Percentiles rank a stretch among this genome's conserved stretches.
Evolutionary conservation across 2,888 invertebrate genomes (phyloP).

Genomic region (Acholoe squamosa): DNA sequence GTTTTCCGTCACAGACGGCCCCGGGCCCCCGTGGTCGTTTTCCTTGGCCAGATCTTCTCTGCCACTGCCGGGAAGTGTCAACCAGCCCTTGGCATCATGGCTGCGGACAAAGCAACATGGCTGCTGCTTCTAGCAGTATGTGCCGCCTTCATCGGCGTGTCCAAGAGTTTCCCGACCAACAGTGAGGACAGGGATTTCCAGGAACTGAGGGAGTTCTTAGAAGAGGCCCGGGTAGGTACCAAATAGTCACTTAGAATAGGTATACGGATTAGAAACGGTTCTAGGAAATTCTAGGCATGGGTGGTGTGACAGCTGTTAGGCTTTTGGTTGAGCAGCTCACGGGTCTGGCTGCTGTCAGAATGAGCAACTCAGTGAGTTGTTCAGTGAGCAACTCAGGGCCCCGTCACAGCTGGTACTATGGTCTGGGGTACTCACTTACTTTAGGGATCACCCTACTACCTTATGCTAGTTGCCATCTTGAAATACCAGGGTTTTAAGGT

Average conservation of each 20-base stretch:
- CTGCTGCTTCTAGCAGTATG: conserved; percentile 14
- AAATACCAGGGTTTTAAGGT: too few relatives aligned
- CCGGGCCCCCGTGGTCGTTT: background rate
- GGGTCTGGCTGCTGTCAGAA: background rate
- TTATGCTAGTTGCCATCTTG: too few relatives aligned
- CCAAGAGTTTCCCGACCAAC: background rate
- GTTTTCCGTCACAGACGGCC: background rate
- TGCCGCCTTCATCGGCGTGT: background rate
- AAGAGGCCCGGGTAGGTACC: conserved; percentile 43
- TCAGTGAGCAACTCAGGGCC: background rate
- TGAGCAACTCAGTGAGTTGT: background rate
- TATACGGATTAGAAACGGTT: background rate
- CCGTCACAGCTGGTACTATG: background rate
- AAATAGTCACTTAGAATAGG: background rate
- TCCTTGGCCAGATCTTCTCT: background rate
- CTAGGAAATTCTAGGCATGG: background rate
- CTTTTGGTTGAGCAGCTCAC: too few relatives aligned
- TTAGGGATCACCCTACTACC: too few relatives aligned
- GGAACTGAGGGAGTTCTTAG: conserved; percentile 42
- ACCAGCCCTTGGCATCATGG: conserved; percentile 37
- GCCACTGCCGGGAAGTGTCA: conserved; percentile 34
- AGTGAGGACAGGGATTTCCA: conserved; percentile 48
- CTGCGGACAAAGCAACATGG: conserved; percentile 49
- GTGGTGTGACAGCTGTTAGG: conserved; percentile 30
- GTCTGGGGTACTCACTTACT: too few relatives aligned